Evolutionary conservation across 2,797 vertebrate species (phyloP).

Genomic region (Selene dorsalis): DNA sequence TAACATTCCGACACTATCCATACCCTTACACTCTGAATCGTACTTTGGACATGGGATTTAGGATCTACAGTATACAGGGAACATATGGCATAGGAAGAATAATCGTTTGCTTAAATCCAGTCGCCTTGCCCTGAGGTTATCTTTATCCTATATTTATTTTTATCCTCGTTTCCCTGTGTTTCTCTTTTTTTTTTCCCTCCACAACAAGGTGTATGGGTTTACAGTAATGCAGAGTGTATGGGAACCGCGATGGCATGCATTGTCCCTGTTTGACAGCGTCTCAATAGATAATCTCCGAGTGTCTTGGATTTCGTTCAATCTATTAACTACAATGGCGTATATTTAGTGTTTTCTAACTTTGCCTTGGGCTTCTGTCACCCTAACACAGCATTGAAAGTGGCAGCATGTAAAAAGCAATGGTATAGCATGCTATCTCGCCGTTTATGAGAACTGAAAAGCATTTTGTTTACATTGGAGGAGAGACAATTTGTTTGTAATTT

Average conservation of each 20-base stretch:
- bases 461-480: constrained; percentile 77
- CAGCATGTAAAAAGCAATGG: constrained; percentile 76
- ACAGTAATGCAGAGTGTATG: constrained; percentile 72
- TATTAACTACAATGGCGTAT: constrained; percentile 82
- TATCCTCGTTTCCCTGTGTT: constrained; percentile 62
- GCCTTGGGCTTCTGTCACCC: constrained; percentile 83
- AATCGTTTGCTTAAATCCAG: constrained; percentile 72
- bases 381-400: constrained; percentile 76
- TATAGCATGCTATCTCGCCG: constrained; percentile 63
- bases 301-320: constrained; percentile 84
- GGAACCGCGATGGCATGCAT: constrained; percentile 71
- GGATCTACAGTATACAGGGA: constrained; percentile 61
- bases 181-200: constrained; percentile 48
- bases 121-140: constrained; percentile 77
- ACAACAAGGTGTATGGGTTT: constrained; percentile 75
- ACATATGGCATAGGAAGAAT: constrained; percentile 61
- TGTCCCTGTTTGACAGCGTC: constrained; percentile 80
- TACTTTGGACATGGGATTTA: constrained; percentile 66
- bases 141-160: constrained; percentile 80
- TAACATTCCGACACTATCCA: constrained; percentile 83
- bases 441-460: constrained; percentile 78
- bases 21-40: constrained; percentile 61
- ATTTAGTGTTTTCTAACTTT: constrained; percentile 84
- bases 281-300: constrained; percentile 83
- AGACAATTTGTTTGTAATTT: constrained; percentile 71